Evolutionary conservation across 2,113 vertebrate species (phyloP), one percentile per base, ranked within the genome.

Genomic region (Upupa epops): DNA sequence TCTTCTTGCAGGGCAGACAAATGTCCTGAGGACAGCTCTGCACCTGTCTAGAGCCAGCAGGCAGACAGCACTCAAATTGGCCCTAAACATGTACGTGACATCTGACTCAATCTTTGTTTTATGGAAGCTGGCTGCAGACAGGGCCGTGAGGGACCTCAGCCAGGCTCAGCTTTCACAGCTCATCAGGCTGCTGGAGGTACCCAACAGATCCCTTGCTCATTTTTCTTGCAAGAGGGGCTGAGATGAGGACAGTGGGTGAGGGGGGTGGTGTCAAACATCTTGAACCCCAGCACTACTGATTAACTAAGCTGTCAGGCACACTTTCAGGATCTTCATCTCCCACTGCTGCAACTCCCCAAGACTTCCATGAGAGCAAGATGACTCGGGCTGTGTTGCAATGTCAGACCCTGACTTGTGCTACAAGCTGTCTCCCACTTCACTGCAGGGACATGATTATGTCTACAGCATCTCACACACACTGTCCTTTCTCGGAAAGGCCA

Each of bases 271-370:
- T 2, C n/a, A 37, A 65, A 64, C 1, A 1, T 5, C 46, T 32
- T 11, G 34, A 84, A 78, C 5, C 73, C n/a, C 92, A 46, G 66
- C 6, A 8, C 49, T 78, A 42, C 4, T 36, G 52, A 83, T 68
- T 34, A 84, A 64, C 66, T 48, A 40, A 65, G 36, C 91, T 58
- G 70, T 14, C 49, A 90, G 73, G 77, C 69, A 8, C 24, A 3
- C 40, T 88, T 89, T 61, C 86, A 92, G n/a, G 34, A 93, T 92
- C 40, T 17, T 48, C 77, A 56, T 6, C 61, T 75, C 49, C 76
- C 65, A 6, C 19, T 61, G 32, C 74, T 84, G 77, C 36, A 58
- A 72, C 49, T 49, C 31, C 46, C 83, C 34, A 56, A 56, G 69
- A 73, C 12, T 88, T 90, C 37, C 51, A 56, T 26, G 37, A 86